These are phyloP conservation scores for Siderastrea siderea DNA, from an alignment of 92 coral and sea anemone species.

Conservation along the genomic window DNA sequence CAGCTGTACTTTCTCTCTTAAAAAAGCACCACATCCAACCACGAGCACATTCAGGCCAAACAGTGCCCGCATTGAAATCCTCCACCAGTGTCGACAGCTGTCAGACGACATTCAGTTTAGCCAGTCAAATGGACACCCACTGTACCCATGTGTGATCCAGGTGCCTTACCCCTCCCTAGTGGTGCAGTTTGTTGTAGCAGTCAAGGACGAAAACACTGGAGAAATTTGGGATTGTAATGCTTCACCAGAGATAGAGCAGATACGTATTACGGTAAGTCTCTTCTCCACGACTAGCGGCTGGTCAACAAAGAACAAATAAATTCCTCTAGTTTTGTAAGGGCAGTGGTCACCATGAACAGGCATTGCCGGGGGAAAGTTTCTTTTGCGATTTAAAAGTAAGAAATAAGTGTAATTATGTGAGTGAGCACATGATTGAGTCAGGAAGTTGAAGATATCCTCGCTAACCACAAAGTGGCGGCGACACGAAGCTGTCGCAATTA, in stretches of 20 bases:
- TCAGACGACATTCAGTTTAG: slow-evolving; percentile 50
- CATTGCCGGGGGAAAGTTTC: no score
- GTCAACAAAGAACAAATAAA: not conserved
- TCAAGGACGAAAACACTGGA: slow-evolving; percentile 38
- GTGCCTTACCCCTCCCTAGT: slow-evolving; percentile 3
- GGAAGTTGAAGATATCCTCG: no score
- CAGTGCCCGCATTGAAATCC: slow-evolving; percentile 51
- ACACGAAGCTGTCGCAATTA: no score
- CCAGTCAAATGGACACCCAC: slow-evolving; percentile 50
- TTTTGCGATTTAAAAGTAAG: no score
- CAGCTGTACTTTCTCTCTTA: no score
- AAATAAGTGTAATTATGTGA: no score
- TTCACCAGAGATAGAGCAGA: slow-evolving; percentile 7
- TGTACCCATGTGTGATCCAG: not conserved
- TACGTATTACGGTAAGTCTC: slow-evolving; percentile 33
- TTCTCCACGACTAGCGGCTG: not conserved
- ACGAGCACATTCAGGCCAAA: slow-evolving; percentile 60
- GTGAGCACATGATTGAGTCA: no score
- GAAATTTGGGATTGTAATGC: slow-evolving; percentile 76
- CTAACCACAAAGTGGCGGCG: no score
- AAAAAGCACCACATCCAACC: slow-evolving; percentile 57
- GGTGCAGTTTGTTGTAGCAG: slow-evolving; percentile 56
- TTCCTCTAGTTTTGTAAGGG: no score
- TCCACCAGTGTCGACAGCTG: slow-evolving; percentile 54
- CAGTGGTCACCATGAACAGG: no score